Evolutionary conservation across 2,888 invertebrate species (phyloP).

Genomic region (Blomia tropicalis): DNA sequence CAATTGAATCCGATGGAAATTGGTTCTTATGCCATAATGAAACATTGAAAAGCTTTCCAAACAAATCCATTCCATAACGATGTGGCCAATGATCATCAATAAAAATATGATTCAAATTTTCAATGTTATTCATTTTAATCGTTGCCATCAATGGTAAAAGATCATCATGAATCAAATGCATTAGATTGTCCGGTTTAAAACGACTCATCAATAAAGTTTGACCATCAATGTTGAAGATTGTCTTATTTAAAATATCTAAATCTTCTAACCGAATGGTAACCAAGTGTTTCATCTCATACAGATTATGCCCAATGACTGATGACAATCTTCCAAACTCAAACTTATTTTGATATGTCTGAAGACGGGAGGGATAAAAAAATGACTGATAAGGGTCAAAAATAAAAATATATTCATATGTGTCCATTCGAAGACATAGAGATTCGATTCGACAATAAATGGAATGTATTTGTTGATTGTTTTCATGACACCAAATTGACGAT

Average conservation of each 20-base stretch:
- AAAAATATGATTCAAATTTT: conserved; percentile 1
- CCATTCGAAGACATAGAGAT: conserved; percentile 37
- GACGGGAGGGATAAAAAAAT: conserved; percentile 32
- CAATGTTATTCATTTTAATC: conserved; percentile 30
- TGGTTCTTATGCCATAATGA: not conserved
- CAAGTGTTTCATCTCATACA: conserved; percentile 32
- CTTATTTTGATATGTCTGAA: not conserved
- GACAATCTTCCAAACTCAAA: conserved; percentile 33
- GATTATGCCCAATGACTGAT: conserved; percentile 37
- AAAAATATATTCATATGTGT: conserved; percentile 36
- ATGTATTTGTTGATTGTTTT: conserved; percentile 26
- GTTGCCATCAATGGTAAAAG: conserved; percentile 38
- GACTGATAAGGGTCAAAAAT: conserved; percentile 33
- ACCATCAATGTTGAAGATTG: conserved; percentile 29
- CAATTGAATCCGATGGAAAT: conserved; percentile 26
- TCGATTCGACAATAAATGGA: conserved; percentile 35
- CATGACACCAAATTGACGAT: not conserved
- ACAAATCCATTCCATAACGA: not conserved
- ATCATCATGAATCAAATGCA: conserved; percentile 43
- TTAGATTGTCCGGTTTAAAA: conserved; percentile 42
- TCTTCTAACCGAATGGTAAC: conserved; percentile 33
- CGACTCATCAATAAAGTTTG: conserved; percentile 35
- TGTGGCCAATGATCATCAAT: conserved; percentile 12
- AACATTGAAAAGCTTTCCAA: not conserved
- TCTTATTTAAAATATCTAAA: conserved; percentile 28